Conservation (phyloP, 1,140 invertebrate species). For the Forficula auricularia region DNA sequence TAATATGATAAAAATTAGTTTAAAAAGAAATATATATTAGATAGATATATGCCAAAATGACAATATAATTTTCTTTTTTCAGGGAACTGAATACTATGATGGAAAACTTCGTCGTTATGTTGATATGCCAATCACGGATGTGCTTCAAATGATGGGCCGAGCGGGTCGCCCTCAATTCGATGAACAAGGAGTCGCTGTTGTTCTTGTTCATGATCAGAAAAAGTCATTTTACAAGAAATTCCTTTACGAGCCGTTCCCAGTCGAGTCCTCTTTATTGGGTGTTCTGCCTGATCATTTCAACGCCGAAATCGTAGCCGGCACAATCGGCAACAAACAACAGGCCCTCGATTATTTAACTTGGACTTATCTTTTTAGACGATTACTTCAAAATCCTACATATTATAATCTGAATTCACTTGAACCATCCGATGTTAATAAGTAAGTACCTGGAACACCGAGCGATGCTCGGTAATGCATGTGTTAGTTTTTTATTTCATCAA, state of each 20-base stretch:
- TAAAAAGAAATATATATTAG: too few species aligned
- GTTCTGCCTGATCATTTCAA: slow-evolving; percentile 94
- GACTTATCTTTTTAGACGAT: slow-evolving; percentile 92
- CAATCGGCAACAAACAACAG: slow-evolving; percentile 80
- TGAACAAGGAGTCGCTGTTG: slow-evolving; percentile 84
- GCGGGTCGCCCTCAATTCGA: slow-evolving; percentile 95
- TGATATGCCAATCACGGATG: slow-evolving; percentile 98
- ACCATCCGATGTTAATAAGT: slow-evolving; percentile 51
- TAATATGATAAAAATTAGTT: too few species aligned
- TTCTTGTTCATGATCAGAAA: slow-evolving; percentile 94
- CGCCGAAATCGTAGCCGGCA: slow-evolving; percentile 91
- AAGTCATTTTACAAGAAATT: slow-evolving; percentile 99
- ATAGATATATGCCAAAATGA: too few species aligned
- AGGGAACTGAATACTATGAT: slow-evolving; percentile 95
- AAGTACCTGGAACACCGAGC: too few species aligned
- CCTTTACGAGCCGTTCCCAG: slow-evolving; percentile 96
- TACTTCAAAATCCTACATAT: slow-evolving; percentile 86
- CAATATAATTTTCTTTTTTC: too few species aligned
- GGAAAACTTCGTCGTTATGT: slow-evolving; percentile 92
- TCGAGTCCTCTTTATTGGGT: slow-evolving; percentile 82
- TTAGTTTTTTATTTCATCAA: too few species aligned
- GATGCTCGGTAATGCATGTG: too few species aligned
- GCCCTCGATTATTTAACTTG: slow-evolving; percentile 94
- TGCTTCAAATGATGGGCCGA: slow-evolving; percentile 98
- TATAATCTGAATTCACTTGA: slow-evolving; percentile 70